phyloP scores from a whole-genome alignment of 2,888 invertebrate genomes.

The Chloroclysta siterata region DNA sequence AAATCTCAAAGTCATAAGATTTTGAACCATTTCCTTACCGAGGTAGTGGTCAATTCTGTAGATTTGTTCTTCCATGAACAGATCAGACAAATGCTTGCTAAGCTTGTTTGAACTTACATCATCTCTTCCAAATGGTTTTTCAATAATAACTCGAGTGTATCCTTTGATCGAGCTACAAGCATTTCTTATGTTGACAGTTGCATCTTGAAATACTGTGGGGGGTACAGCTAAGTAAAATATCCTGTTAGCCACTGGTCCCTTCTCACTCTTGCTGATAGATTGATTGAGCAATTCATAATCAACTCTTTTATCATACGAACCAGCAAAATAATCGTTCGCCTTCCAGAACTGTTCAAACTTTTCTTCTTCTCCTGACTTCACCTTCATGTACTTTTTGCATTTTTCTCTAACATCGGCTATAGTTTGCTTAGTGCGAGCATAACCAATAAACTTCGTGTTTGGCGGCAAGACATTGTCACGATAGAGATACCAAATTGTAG shows the following conservation, averaged over 20 bases:
- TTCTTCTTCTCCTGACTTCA: conserved; percentile 89
- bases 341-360: conserved; percentile 94
- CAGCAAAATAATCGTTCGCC: conserved; percentile 93
- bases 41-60: conserved; percentile 99
- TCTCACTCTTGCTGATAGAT: conserved; percentile 88
- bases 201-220: conserved; percentile 96
- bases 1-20: conserved; percentile 98
- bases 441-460: conserved; percentile 95
- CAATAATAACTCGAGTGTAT: conserved; percentile 98
- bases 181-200: conserved; percentile 93
- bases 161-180: conserved; percentile 94
- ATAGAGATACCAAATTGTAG: conserved; percentile 98
- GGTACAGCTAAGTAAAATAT: conserved; percentile 99
- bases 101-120: conserved; percentile 92
- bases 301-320: conserved; percentile 91
- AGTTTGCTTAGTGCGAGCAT: conserved; percentile 94
- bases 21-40: conserved; percentile 99
- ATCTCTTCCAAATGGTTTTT: conserved; percentile 99
- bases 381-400: conserved; percentile 93
- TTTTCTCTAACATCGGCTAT: conserved; percentile 90
- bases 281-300: conserved; percentile 94
- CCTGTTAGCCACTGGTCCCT: conserved; percentile 89
- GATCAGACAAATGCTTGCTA: conserved; percentile 92
- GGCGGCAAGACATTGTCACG: conserved; percentile 95
- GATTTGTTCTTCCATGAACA: conserved; percentile 97